Conservation (phyloP, 2,888 invertebrate species). For the Drosophila nigritarsus region DNA sequence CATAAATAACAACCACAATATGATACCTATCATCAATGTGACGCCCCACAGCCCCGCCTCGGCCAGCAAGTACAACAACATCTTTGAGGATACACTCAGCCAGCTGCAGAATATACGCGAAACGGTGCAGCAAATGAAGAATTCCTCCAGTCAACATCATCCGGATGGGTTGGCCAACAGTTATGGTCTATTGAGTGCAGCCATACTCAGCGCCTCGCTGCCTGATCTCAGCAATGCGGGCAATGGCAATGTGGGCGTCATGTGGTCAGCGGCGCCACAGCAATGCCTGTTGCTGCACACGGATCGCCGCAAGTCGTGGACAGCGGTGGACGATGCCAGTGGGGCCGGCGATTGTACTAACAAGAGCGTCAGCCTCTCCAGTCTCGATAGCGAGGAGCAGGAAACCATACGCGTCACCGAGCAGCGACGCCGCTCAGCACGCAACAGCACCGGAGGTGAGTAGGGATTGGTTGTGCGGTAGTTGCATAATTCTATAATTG, state of each 20-base stretch:
- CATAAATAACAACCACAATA: constrained; percentile 77
- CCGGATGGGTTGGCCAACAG: constrained; percentile 75
- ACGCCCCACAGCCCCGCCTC: constrained; percentile 94
- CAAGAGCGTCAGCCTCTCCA: constrained; percentile 89
- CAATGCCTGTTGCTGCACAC: constrained; percentile 83
- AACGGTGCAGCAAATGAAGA: constrained; percentile 85
- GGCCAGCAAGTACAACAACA: constrained; percentile 89
- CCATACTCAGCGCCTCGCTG: constrained; percentile 81
- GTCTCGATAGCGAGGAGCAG: constrained; percentile 95
- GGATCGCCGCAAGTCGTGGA: constrained; percentile 92
- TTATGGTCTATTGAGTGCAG: constrained; percentile 78
- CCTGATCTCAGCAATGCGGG: constrained; percentile 82
- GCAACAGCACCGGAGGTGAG: constrained; percentile 86
- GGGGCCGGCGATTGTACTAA: constrained; percentile 86
- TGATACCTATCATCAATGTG: constrained; percentile 94
- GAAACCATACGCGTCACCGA: constrained; percentile 87
- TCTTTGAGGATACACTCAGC: constrained; percentile 86
- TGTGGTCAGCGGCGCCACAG: constrained; percentile 83
- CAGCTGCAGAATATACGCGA: constrained; percentile 85
- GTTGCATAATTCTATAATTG: constrained; percentile 18
- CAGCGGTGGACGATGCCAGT: constrained; percentile 91
- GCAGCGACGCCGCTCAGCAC: constrained; percentile 86
- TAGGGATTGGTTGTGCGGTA: background rate
- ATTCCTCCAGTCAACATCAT: constrained; percentile 82
- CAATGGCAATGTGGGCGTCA: constrained; percentile 48